Evolutionary conservation across 2,797 vertebrate genomes (phyloP), one percentile per base, ranked within the genome.

Genomic region (Amniataba percoides): DNA sequence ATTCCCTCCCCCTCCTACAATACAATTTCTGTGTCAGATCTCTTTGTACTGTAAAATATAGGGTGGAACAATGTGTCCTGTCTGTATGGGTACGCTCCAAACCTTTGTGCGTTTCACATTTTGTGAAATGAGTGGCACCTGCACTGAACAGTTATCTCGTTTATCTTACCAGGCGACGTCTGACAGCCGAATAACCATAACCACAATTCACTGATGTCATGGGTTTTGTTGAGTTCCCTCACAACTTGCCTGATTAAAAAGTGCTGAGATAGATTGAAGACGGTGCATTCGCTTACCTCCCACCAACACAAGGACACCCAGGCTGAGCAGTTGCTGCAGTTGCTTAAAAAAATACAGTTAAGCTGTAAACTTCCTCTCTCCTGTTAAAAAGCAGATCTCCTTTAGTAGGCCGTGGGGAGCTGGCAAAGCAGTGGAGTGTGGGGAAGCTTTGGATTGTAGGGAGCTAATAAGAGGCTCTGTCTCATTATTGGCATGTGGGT

Each of bases 401-500:
- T 88, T 81, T 69, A 74, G 84, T 48, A 60, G 85, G 71, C 89
- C 84, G 34, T 60, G 49, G 86, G 90, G 87, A 94, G 84, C 87
- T 89, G 80, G 85, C 81, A 80, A 88, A 86, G 89, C 93, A 91
- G 91, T 87, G 88, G 87, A 93, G 86, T 80, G 89, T 91, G 85
- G 84, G 88, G 86, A 89, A 88, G 91, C 92, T 92, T 92, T 92
- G 91, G 92, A 92, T 95, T 94, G 91, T 93, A 69, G 85, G 82
- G 63, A 87, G 91, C 92, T 94, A 95, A 95, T 94, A 93, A 94
- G 92, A 94, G 91, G 81, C 92, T 84, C 82, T 86, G 89, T 88
- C 93, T 94, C 92, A 92, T 95, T 95, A 95, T 95, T 93, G 88
- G 90, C 82, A 86, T 91, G 88, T 88, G 90, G 93, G 91, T 95